phyloP scores from a whole-genome alignment of 1,140 invertebrate species.

The Penaeus vannamei region DNA sequence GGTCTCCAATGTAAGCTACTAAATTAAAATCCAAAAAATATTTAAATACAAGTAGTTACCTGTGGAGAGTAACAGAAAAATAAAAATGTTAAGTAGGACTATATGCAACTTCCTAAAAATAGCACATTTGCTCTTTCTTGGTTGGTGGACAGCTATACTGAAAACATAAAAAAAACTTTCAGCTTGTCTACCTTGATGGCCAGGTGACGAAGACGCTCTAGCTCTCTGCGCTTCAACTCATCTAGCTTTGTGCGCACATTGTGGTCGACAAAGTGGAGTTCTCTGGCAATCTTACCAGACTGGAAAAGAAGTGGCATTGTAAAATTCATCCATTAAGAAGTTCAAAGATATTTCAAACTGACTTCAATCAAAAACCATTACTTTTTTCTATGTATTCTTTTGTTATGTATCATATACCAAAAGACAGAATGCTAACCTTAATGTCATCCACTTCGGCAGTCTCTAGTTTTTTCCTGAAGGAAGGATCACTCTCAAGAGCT shows the following conservation, averaged over 20 bases:
- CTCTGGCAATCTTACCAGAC: slow-evolving; percentile 91
- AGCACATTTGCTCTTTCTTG: too few species aligned
- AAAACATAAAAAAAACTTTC: slow-evolving; percentile 33
- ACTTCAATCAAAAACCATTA: too few species aligned
- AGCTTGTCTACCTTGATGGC: slow-evolving; percentile 77
- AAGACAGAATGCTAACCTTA: slow-evolving; percentile 84
- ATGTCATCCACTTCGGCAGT: slow-evolving; percentile 75
- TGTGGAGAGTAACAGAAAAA: too few species aligned
- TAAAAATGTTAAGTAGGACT: too few species aligned
- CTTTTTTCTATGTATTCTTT: too few species aligned
- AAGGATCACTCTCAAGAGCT: slow-evolving; percentile 85
- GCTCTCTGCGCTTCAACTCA: slow-evolving; percentile 92
- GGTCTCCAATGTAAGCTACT: too few species aligned
- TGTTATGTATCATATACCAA: slow-evolving; percentile 56
- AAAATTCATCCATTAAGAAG: too few species aligned
- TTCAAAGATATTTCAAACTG: too few species aligned
- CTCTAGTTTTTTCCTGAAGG: slow-evolving; percentile 86
- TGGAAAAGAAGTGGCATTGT: slow-evolving; percentile 70
- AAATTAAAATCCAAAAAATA: too few species aligned
- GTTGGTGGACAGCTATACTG: too few species aligned
- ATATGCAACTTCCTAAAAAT: too few species aligned
- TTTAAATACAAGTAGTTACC: too few species aligned
- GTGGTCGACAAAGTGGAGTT: slow-evolving; percentile 91
- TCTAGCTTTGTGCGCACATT: slow-evolving; percentile 90
- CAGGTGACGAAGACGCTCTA: slow-evolving; percentile 83